Base-by-base conservation (phyloP, 2,113 vertebrate genomes). In the Gadus macrocephalus region DNA sequence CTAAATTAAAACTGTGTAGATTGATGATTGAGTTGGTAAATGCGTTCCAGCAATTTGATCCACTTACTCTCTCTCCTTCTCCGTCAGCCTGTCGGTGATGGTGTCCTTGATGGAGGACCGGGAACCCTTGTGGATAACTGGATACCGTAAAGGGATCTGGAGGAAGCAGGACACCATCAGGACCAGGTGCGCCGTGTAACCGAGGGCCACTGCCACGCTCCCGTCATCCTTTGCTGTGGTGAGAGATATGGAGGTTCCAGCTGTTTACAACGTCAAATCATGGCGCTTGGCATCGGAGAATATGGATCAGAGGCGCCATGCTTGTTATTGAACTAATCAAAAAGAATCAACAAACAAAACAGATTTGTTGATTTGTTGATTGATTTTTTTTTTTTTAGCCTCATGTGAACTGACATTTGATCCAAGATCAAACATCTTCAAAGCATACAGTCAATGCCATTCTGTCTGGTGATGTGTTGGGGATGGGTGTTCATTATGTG, bases 1-100 rank as follows among this genome's bases (percentile, higher is more conserved):
- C 8, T 1, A 35, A 3, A 35, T 35, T 35, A 35, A 7, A 35
- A 35, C 31, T 1, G 4, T 35, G 6, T 35, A 35, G 31, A 35
- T 35, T 35, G 31, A 35, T 35, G 31, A 35, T 35, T 35, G 31
- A 49, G 42, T 49, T 49, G 42, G 11, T 49, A 49, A 49, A 3
- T 62, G 19, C 6, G 12, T 22, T 22, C 22, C 60, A 7, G 7
- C 31, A 19, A 5, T 35, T 20, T 7, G 6, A 31, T 2, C 42
- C 66, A 95, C 97, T 98, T 91, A 99, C 97, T 99, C 97, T 94
- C 97, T 78, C 77, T 99, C 97, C 81, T 97, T 99, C 87, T 99
- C 97, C 0, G 92, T 94, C 78, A 99, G 93, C 84, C 98, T 95
- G 92, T 99, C 96, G 0, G 96, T 98, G 90, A 99, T 99, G 68